Percentiles rank a stretch among this genome's conserved stretches.
These are phyloP conservation scores for Serranochromis macrocephalus DNA, from an alignment of 2,113 vertebrate species.

Conservation along the genomic window DNA sequence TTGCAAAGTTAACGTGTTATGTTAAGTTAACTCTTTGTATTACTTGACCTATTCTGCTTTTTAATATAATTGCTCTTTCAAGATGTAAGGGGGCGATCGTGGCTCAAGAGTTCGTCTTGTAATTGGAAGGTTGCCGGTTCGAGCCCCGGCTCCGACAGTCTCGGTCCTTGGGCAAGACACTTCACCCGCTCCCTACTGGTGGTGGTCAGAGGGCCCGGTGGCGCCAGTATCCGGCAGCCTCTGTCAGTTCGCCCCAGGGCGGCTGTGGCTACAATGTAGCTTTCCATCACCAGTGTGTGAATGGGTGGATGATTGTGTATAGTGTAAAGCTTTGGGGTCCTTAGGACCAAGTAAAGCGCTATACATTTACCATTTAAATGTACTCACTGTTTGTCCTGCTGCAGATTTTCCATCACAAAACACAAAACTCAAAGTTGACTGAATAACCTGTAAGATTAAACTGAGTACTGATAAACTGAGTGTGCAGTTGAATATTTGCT, in stretches of 20 bases:
- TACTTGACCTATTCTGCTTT: neutral
- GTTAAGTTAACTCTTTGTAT: neutral
- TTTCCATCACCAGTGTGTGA: neutral
- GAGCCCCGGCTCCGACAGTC: neutral
- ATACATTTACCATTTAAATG: neutral
- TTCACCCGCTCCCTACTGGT: neutral
- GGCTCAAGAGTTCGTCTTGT: neutral
- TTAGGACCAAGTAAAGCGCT: neutral
- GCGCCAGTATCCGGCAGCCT: neutral
- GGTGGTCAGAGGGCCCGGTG: neutral
- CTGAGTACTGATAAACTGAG: neutral
- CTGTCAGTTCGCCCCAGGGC: neutral
- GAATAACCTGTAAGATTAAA: neutral
- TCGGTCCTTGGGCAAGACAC: neutral
- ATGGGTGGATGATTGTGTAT: neutral
- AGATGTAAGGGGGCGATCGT: neutral
- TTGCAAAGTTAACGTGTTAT: neutral
- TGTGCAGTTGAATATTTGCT: neutral
- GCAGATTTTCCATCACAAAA: neutral
- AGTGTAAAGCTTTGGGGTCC: neutral
- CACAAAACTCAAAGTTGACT: neutral
- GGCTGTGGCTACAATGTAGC: neutral
- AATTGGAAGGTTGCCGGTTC: neutral
- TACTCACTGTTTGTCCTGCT: neutral
- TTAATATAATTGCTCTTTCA: neutral